Evolutionary conservation across 2,888 invertebrate genomes (phyloP).

Genomic region (Aromia moschata): DNA sequence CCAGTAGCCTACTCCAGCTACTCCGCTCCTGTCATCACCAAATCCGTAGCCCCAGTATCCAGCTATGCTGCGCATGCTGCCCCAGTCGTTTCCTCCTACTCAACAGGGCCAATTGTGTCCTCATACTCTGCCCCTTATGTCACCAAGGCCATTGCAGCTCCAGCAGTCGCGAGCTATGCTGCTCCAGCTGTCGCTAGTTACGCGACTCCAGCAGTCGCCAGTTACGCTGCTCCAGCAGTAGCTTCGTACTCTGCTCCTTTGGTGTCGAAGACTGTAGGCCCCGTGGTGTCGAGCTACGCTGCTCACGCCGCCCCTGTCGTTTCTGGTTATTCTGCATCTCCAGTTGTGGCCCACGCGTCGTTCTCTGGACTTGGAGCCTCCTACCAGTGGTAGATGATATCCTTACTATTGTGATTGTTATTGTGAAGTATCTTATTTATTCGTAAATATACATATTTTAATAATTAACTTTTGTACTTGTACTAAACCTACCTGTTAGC

Average conservation of each 20-base stretch:
- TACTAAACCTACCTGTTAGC: too few species aligned
- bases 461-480: too few species aligned
- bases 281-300: slow-evolving; percentile 55
- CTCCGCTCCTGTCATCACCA: slow-evolving; percentile 56
- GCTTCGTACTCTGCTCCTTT: slow-evolving; percentile 66
- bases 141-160: slow-evolving; percentile 18
- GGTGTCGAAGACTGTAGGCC: slow-evolving; percentile 72
- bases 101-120: not conserved
- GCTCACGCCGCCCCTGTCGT: slow-evolving; percentile 49
- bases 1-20: slow-evolving; percentile 54
- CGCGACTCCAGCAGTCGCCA: slow-evolving; percentile 26
- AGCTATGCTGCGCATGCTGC: slow-evolving; percentile 45
- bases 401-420: slow-evolving; percentile 12
- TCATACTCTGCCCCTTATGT: slow-evolving; percentile 18
- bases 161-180: slow-evolving; percentile 48
- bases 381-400: slow-evolving; percentile 69
- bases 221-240: slow-evolving; percentile 45
- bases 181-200: slow-evolving; percentile 44
- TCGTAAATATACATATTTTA: slow-evolving; percentile 13
- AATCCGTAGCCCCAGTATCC: slow-evolving; percentile 38
- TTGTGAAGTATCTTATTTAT: not conserved
- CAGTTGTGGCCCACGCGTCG: slow-evolving; percentile 71
- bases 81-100: slow-evolving; percentile 4
- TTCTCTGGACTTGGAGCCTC: slow-evolving; percentile 71
- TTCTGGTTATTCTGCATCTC: slow-evolving; percentile 68